Evolutionary conservation across 2,888 invertebrate species (phyloP), one percentile per base, ranked within the genome.

Genomic region (Drosophila fulvimacula): DNA sequence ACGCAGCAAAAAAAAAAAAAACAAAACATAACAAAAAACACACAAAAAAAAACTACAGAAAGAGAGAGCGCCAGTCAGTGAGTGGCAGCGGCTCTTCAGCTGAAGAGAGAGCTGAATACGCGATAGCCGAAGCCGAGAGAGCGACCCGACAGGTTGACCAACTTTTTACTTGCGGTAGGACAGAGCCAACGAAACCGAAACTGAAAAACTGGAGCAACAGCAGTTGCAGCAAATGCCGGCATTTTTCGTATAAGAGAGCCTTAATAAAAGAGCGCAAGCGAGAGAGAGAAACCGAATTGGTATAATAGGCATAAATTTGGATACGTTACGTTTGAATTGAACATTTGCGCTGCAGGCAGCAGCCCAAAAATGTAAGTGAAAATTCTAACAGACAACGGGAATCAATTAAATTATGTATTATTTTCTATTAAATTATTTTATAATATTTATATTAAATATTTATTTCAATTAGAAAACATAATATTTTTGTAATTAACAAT

Each of bases 121-220:
- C 44, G n/a, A 36, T 38, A 53, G 42, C 15, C 52, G 39, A 49
- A 9, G 10, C 42, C 19, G 36, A 55, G 63, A 71, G 61, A 56
- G 63, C 9, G n/a, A 30, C 44, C 46, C 30, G 30, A 36, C 44
- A 44, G 24, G 74, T 72, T 76, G 76, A 85, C 81, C 74, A 80
- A 84, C 67, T 82, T 88, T 81, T 56, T 19, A 38, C 64, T 88
- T 84, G 88, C 52, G 80, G 88, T 84, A 84, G 88, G 80, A 66
- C 69, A 67, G 49, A 67, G 63, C 24, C 27, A 64, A 67, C 68
- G 52, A 64, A 69, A 51, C 57, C 48, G 58, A 57, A 60, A 36
- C 60, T 38, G 48, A 32, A 57, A 70, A 73, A 72, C 57, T 71
- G 56, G 69, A 82, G 76, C 77, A 72, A 72, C 66, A 75, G 67